Conservation (phyloP, 2,113 vertebrate genomes). For the Vicugna pacos region DNA sequence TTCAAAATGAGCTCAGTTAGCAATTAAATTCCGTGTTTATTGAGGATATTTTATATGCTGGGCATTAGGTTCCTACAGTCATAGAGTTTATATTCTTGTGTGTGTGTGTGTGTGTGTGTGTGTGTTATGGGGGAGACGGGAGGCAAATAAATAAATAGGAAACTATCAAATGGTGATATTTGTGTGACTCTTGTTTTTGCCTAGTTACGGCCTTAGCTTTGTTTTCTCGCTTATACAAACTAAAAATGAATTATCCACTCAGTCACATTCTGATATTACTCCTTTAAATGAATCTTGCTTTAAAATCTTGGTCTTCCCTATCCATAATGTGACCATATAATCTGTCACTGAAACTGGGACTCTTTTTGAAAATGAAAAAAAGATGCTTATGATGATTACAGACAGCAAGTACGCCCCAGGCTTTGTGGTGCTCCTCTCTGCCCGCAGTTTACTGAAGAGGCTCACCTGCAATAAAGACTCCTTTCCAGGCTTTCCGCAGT, state of each 20-base stretch:
- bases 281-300: slow-evolving; percentile 1
- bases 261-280: background rate
- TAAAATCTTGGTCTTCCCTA: slow-evolving; percentile 16
- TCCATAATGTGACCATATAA: background rate
- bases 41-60: background rate
- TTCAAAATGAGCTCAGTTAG: background rate
- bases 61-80: background rate
- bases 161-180: background rate
- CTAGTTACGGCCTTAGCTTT: background rate
- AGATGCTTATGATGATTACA: background rate
- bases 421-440: background rate
- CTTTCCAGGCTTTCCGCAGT: background rate
- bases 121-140: background rate
- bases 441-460: background rate
- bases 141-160: background rate
- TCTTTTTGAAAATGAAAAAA: background rate
- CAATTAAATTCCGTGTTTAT: background rate
- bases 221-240: slow-evolving; percentile 36
- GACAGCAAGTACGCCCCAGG: background rate
- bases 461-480: background rate
- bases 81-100: background rate
- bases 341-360: background rate
- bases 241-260: background rate
- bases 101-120: background rate
- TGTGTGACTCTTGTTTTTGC: background rate